Evolutionary conservation across 1,140 invertebrate species (phyloP).

Genomic region (Acromyrmex heyeri): DNA sequence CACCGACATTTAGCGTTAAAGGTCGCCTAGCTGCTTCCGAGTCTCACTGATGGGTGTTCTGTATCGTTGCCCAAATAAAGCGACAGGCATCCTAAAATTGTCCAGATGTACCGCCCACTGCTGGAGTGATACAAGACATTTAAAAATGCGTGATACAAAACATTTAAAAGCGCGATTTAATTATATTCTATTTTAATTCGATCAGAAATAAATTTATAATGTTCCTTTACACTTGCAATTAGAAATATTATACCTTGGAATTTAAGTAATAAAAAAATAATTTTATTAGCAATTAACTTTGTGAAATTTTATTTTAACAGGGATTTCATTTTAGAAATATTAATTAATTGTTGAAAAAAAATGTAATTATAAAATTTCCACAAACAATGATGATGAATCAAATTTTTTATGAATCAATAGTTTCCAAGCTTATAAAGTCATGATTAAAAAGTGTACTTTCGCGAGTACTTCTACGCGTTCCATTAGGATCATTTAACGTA

Average conservation of each 20-base stretch:
- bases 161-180: conserved; percentile 14
- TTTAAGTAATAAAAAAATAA: background rate
- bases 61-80: conserved; percentile 8
- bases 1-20: conserved; percentile 44
- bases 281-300: background rate
- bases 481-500: background rate
- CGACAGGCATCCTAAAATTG: conserved; percentile 14
- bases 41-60: conserved; percentile 26
- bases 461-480: background rate
- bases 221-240: background rate
- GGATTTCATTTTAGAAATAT: background rate
- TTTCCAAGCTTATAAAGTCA: background rate
- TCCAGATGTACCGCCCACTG: conserved; percentile 5
- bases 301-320: background rate
- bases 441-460: background rate
- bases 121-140: background rate
- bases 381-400: background rate
- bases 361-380: background rate
- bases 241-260: background rate
- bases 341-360: background rate
- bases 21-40: conserved; percentile 27
- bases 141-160: too few relatives aligned
- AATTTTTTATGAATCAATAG: background rate
- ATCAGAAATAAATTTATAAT: background rate
- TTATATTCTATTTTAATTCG: background rate